Evolutionary conservation across 2,113 vertebrate genomes (phyloP).

Genomic region (Felis chaus): DNA sequence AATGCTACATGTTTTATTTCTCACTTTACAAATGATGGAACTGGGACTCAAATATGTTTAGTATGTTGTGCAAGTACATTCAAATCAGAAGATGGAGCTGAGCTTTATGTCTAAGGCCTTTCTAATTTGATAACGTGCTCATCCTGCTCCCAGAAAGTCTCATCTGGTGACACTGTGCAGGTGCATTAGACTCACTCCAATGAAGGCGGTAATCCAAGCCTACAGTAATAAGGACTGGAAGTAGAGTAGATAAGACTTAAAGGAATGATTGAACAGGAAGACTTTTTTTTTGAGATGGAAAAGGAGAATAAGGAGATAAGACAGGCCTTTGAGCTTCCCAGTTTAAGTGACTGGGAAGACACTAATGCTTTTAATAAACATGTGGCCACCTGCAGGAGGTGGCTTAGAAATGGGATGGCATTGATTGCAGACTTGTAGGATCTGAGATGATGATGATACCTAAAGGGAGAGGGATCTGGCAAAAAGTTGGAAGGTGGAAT

Average conservation of each 20-base stretch:
- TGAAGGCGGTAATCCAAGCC: background rate
- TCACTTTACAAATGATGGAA: background rate
- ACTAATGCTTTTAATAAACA: background rate
- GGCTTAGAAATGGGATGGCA: background rate
- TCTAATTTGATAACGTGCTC: background rate
- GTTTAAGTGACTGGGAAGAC: background rate
- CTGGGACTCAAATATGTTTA: background rate
- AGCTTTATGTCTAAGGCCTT: background rate
- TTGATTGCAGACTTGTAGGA: background rate
- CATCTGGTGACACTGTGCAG: no score
- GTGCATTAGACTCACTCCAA: no score
- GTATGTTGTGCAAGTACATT: background rate
- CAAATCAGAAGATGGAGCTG: background rate
- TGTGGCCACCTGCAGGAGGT: background rate
- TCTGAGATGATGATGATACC: background rate
- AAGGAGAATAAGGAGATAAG: background rate
- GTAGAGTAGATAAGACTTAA: background rate
- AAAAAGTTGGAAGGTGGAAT: background rate
- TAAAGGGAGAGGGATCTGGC: background rate
- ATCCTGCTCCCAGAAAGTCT: background rate
- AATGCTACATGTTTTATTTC: background rate
- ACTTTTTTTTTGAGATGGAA: background rate
- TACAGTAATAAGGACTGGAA: background rate
- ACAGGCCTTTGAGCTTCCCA: background rate
- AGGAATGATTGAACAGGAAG: background rate